Conservation (phyloP, 2,113 vertebrate genomes). For the Terrapene triunguis region DNA sequence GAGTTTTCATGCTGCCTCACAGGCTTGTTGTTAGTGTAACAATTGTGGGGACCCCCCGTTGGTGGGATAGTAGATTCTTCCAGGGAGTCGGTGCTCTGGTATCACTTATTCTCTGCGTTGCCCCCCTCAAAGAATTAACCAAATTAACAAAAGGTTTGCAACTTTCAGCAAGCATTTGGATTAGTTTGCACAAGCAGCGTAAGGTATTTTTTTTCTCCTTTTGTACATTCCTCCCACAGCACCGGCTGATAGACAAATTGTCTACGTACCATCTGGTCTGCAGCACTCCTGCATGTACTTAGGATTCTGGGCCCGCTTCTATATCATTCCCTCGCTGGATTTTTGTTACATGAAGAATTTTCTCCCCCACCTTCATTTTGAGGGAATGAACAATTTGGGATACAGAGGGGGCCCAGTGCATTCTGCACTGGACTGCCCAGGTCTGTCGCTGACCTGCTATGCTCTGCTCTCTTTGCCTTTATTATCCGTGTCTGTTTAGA, state of each 20-base stretch:
- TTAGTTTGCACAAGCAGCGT: accelerated
- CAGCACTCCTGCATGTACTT: not conserved
- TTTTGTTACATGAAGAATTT: not conserved
- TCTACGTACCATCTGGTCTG: constrained; percentile 18
- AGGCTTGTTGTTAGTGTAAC: not conserved
- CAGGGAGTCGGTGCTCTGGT: not conserved
- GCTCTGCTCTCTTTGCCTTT: not conserved
- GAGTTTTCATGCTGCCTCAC: constrained; percentile 28
- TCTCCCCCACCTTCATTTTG: not conserved
- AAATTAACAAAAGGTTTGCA: not conserved
- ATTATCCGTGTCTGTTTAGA: not conserved
- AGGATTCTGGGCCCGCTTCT: not conserved
- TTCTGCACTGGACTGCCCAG: not conserved
- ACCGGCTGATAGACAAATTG: not conserved
- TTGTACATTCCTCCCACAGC: not conserved
- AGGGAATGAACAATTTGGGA: not conserved
- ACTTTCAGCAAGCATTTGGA: not conserved
- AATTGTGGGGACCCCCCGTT: constrained; percentile 4
- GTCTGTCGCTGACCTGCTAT: accelerated
- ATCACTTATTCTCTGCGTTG: not conserved
- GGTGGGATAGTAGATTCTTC: constrained; percentile 5
- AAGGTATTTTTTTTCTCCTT: not conserved
- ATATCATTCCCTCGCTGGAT: not conserved
- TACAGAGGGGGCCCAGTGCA: not conserved
- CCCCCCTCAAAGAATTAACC: not conserved